phyloP scores from a whole-genome alignment of 2,888 invertebrate species.

The Cheilosia pagana region DNA sequence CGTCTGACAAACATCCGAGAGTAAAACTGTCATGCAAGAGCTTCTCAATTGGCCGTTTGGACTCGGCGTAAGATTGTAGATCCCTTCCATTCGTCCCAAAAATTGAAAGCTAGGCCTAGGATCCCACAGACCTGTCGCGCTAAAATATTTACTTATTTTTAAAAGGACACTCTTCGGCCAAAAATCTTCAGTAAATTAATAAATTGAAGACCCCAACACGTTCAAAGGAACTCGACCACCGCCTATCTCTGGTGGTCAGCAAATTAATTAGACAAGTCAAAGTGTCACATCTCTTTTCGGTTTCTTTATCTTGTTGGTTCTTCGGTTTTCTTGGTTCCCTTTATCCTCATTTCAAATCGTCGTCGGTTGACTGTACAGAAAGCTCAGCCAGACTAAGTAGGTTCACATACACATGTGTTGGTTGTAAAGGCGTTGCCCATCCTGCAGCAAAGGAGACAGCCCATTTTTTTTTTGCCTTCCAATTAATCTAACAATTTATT shows the following conservation, averaged over 20 bases:
- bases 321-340: not conserved
- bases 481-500: conserved; percentile 40
- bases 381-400: not conserved
- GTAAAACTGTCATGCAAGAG: too few relatives aligned
- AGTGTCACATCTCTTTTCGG: not conserved
- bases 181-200: not conserved
- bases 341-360: too few relatives aligned
- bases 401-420: not conserved
- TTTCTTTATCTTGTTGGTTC: not conserved
- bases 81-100: too few relatives aligned
- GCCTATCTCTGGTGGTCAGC: not conserved
- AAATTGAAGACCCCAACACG: not conserved
- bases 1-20: too few relatives aligned
- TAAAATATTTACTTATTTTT: too few relatives aligned
- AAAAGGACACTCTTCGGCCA: too few relatives aligned
- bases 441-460: not conserved
- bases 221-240: not conserved
- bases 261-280: not conserved
- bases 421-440: not conserved
- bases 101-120: too few relatives aligned
- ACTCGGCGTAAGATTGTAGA: too few relatives aligned
- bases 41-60: too few relatives aligned
- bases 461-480: not conserved
- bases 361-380: not conserved
- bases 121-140: too few relatives aligned